Base-by-base conservation (phyloP, 2,797 vertebrate genomes). In the Lagocephalus sceleratus region DNA sequence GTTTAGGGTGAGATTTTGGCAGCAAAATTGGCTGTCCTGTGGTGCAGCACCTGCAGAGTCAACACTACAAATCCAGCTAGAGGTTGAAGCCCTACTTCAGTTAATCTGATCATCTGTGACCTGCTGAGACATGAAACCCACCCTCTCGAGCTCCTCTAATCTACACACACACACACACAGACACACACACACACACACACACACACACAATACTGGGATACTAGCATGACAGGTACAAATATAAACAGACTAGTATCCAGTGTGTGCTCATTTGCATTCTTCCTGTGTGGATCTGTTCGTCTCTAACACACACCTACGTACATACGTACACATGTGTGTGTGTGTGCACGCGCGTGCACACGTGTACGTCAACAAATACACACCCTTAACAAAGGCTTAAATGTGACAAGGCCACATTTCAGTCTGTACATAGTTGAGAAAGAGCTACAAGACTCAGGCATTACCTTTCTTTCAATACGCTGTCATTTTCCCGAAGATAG, bases 61-160 rank as follows among this genome's bases (percentile, higher is more conserved):
- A 59, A 44, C 12, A 39, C 22, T 56, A 59, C 63, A 85, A 88
- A 89, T 85, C 85, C 80, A 68, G 59, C 53, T 64, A 40, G 64
- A 83, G 71, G 47, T 64, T 63, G 51, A 47, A 71, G 61, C 66
- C 69, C 76, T 64, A 75, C 83, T 84, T 50, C 57, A 63, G 75
- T 73, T 88, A 86, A 89, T 88, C 86, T 86, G 85, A 88, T 89
- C 85, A 86, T 89, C 83, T 83, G 86, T 84, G 81, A 87, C 84
- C 84, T 86, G 88, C 86, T 87, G 86, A 89, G 83, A 84, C 85
- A 88, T 86, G 77, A 83, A 86, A 85, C 83, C 79, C 70, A 81
- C 73, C 74, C 65, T 72, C 44, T 45, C 69, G 66, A 85, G 73
- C 78, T 75, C 57, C 55, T 78, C 43, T 87, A 87, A 85, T 87